Base-by-base conservation (phyloP, 2,113 vertebrate species). In the Jacana jacana region DNA sequence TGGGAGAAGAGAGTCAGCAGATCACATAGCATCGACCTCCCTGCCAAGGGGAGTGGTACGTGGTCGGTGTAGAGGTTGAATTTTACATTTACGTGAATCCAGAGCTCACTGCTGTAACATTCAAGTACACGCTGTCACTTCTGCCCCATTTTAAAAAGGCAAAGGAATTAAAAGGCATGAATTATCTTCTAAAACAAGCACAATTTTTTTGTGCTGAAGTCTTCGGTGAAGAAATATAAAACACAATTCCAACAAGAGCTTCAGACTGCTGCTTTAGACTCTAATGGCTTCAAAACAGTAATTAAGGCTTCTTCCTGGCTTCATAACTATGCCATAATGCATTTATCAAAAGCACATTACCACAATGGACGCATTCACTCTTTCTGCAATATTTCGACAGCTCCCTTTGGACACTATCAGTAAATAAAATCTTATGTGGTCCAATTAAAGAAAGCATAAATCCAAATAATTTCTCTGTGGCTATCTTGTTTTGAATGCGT, bases 271-370 rank as follows among this genome's bases (percentile, higher is more conserved):
- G 81, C 81, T 96, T 95, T 81, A 92, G 89, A 94, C 73, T 84
- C 83, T 96, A 97, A 96, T 93, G 91, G 93, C 94, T 96, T 91
- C 73, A 9, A 61, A 97, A 85, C 83, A 93, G 95, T 93, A 96
- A 96, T 97, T 96, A 96, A 96, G 73, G 91, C 86, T 96, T 93
- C 91, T 85, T 91, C 89, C 91, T 72, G 86, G 80, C 86, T 97
- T 93, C 77, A 20, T 91, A 96, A 96, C 93, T 79, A 71, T 61
- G 83, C 88, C 66, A 81, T 92, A 94, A 96, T 64, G 73, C 93
- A 94, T 96, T 96, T 94, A 96, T 96, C 96, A 93, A 96, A 90
- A 95, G 91, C 92, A 48, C 90, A 91, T 96, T 91, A 93, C 93
- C 88, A 65, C 92, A 92, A 81, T 54, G 83, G 90, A 92, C 25